Conservation (phyloP, 2,888 invertebrate species). For the Gerris lacustris region DNA sequence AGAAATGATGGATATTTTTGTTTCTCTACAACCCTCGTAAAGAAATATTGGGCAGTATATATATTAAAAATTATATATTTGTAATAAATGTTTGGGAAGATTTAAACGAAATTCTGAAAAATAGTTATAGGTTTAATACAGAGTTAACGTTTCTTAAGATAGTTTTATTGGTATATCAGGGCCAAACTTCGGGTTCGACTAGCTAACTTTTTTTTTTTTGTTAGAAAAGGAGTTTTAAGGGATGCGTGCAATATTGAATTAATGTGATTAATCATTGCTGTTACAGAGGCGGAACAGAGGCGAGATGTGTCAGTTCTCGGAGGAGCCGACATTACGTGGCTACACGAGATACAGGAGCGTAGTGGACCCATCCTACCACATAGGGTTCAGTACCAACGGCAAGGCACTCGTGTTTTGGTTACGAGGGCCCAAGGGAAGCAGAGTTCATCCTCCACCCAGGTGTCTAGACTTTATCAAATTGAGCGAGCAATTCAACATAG, state of each 20-base stretch:
- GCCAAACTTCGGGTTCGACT: no score
- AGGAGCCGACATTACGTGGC: slow-evolving; percentile 46
- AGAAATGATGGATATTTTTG: no score
- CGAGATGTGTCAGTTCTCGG: slow-evolving; percentile 50
- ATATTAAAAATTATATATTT: no score
- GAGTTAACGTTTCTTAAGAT: no score
- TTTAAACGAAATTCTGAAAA: not conserved
- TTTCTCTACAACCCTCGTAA: no score
- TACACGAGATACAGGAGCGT: slow-evolving; percentile 52
- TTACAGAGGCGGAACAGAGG: slow-evolving; percentile 47
- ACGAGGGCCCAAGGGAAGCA: slow-evolving; percentile 36
- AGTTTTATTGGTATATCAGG: no score
- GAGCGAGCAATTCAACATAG: slow-evolving; percentile 49
- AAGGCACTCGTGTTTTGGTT: slow-evolving; percentile 38
- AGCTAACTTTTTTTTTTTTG: no score
- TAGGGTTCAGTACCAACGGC: slow-evolving; percentile 51
- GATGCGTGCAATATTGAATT: no score
- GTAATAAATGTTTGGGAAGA: no score
- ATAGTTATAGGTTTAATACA: slow-evolving; percentile 9
- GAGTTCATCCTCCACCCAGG: slow-evolving; percentile 33
- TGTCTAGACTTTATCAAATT: slow-evolving; percentile 53
- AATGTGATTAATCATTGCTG: not conserved
- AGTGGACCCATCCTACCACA: slow-evolving; percentile 46
- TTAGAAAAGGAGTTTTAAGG: no score
- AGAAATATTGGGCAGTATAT: no score